phyloP scores from a whole-genome alignment of 2,113 vertebrate genomes.

The Sciurus niger region DNA sequence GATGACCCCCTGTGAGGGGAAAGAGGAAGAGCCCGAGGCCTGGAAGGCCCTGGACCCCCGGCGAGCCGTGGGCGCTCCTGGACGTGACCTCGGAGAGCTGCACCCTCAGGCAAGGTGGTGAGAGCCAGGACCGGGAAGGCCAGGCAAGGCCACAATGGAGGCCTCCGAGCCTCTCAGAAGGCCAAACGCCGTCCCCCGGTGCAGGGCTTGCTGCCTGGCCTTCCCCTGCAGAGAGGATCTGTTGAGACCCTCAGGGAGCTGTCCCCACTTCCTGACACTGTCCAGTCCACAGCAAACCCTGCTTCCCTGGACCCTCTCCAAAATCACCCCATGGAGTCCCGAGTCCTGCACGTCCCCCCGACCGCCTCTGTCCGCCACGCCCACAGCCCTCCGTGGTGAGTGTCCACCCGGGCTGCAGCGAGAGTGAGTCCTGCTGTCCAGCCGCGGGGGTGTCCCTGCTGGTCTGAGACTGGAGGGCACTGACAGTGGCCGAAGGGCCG shows the following conservation, averaged over 20 bases:
- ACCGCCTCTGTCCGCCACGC: no score
- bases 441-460: neutral
- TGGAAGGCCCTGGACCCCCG: neutral
- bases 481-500: no score
- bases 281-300: no score
- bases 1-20: accelerated
- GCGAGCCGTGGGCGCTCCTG: neutral
- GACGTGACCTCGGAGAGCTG: neutral
- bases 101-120: neutral
- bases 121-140: neutral
- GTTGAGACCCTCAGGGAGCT: neutral
- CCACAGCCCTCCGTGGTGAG: accelerated
- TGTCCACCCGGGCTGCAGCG: no score
- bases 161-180: neutral
- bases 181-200: neutral
- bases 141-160: neutral
- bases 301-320: neutral
- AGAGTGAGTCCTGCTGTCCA: no score
- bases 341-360: neutral
- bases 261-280: neutral
- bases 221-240: neutral
- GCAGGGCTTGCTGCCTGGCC: neutral
- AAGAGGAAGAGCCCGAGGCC: neutral
- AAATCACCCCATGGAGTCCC: no score
- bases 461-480: neutral